Conservation (phyloP, 2,888 invertebrate genomes). For the Leptinotarsa rubiginosa region DNA sequence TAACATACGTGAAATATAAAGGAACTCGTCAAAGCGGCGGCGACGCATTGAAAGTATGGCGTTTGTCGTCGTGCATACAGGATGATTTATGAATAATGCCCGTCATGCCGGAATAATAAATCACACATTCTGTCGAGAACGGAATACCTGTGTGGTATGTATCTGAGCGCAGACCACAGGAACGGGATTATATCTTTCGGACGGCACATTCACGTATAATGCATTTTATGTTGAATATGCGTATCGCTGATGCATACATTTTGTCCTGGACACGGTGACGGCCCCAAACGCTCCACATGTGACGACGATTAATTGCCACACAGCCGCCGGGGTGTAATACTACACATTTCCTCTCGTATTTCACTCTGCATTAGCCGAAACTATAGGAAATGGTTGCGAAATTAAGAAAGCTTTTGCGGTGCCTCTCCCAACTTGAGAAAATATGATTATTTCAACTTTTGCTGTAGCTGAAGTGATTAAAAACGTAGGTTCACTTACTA, state of each 20-base stretch:
- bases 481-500: too few relatives aligned
- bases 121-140: slow-evolving; percentile 44
- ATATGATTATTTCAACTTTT: too few relatives aligned
- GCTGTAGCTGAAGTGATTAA: too few relatives aligned
- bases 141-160: slow-evolving; percentile 40
- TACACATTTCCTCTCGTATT: neutral
- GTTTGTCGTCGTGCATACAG: slow-evolving; percentile 32
- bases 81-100: slow-evolving; percentile 43
- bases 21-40: slow-evolving; percentile 5
- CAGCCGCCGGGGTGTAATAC: neutral
- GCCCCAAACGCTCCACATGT: neutral
- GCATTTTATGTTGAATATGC: slow-evolving; percentile 41
- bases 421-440: too few relatives aligned
- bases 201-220: slow-evolving; percentile 40
- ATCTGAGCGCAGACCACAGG: slow-evolving; percentile 27
- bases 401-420: neutral
- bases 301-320: slow-evolving; percentile 10
- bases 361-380: slow-evolving; percentile 5
- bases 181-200: slow-evolving; percentile 39
- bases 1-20: slow-evolving; percentile 6
- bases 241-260: slow-evolving; percentile 21
- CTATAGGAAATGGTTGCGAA: neutral
- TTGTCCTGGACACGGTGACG: slow-evolving; percentile 16
- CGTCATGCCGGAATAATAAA: slow-evolving; percentile 43
- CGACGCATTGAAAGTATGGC: slow-evolving; percentile 11